Evolutionary conservation across 1,140 invertebrate genomes (phyloP), one percentile per base, ranked within the genome.

Genomic region (Pantala flavescens): DNA sequence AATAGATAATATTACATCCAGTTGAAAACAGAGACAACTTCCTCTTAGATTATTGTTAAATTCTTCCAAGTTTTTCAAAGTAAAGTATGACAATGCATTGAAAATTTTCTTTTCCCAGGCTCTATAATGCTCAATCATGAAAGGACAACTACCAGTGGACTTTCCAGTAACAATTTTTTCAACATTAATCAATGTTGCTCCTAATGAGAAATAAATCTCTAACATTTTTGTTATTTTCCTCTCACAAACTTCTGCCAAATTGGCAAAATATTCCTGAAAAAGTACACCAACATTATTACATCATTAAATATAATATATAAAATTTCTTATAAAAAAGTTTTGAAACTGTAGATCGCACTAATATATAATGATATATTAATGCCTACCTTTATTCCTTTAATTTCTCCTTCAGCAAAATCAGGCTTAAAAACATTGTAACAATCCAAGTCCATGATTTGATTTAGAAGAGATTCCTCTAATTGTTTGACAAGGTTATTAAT

Each of bases 131-230:
- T 85, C 79, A 0, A 82, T 81, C 91, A 93, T 92, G 11, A 87
- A 84, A 0, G 82, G 76, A 0, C 88, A 89, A 72, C 82, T 84
- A 0, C 90, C 90, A 0, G 87, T 88, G 43, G 86, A 87, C 0
- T 88, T 89, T 70, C 87, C 87, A 23, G 91, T 81, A 0, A 91
- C 88, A 0, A 93, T 79, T 77, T 89, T 91, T 82, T 96, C 93
- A 76, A 95, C 81, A 82, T 95, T 96, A 73, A 89, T 90, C 0
- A 96, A 81, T 70, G 94, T 87, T 0, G 92, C 91, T 0, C 89
- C 89, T 24, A 92, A 86, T 0, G 88, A 88, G 55, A 89, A 85
- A 78, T 94, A 95, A 5, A 89, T 86, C 42, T 88, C 86, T 0
- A 87, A 83, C 81, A 95, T 86, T 10, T 85, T 80, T 0, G 87